Base-by-base conservation (phyloP, 2,888 invertebrate species). In the Pasiphila rectangulata region DNA sequence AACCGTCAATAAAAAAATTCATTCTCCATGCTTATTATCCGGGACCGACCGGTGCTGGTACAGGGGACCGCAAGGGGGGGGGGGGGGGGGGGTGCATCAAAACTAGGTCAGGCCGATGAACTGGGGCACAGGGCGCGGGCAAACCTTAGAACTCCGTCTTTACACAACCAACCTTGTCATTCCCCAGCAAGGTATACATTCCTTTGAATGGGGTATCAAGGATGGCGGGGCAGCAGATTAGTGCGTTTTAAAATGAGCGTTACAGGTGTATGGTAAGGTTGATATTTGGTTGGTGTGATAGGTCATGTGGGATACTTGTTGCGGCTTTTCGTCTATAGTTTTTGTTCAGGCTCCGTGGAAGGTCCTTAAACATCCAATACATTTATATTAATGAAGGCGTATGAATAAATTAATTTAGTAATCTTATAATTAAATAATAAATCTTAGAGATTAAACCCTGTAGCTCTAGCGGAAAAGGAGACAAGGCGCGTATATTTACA, bases 71-170 rank as follows among this genome's bases (percentile, higher is more conserved):
- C 13, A 21, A 23, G 46, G 45, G 43, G 38, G 19, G 13, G 46
- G 19, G 46, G 32, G 41, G 20, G 49, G 32, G 51, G 49, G 53
- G 50, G 54, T 46, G 51, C 48, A 49, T 34, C 43, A 27, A 49
- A 71, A 67, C 56, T 71, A 59, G 71, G 73, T 73, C 74, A 72
- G 73, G 74, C 62, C 74, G 63, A 68, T 73, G 74, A 72, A 72
- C 72, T 72, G 64, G 72, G 70, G 55, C 70, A 69, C 64, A 47
- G 61, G 59, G 59, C 61, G 53, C 60, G 39, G 54, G 55, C 61
- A 29, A 56, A 58, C 60, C 65, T 47, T 45, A 49, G 25, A 40
- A 46, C 44, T 37, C 54, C 48, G 45, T 45, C 50, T 46, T 38
- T 41, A 41, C 23, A 56, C 39, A 42, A 23, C 38, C 46, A 48